Evolutionary conservation across 2,797 vertebrate genomes (phyloP).

Genomic region (Tarsius wallacei): DNA sequence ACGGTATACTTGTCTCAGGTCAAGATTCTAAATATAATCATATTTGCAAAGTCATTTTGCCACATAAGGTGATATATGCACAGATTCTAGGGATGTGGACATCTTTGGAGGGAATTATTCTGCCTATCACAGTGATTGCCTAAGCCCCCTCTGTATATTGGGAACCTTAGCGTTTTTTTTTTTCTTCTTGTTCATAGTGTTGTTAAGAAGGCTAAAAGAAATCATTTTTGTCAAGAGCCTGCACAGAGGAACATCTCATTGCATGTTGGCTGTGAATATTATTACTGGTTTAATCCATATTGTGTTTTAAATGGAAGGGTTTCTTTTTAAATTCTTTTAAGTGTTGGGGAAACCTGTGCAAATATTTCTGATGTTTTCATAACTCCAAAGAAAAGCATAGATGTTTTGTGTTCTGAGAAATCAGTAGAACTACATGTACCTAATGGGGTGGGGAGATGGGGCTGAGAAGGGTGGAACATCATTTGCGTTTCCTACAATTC

Average conservation of each 20-base stretch:
- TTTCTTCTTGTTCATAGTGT: too few relatives aligned
- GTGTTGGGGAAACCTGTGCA: background rate
- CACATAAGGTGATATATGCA: too few relatives aligned
- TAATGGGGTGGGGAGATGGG: background rate
- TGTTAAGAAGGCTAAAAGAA: background rate
- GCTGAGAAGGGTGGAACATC: background rate
- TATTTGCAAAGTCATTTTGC: background rate
- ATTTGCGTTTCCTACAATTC: background rate
- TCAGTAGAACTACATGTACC: background rate
- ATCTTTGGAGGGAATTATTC: background rate
- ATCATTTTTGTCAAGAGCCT: background rate
- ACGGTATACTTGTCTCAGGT: too few relatives aligned
- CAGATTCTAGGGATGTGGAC: background rate
- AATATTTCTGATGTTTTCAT: background rate
- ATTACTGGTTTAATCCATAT: too few relatives aligned
- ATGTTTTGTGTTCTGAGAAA: background rate
- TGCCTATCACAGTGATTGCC: background rate
- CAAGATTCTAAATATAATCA: background rate
- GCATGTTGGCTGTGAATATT: accelerated
- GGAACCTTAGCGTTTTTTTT: background rate
- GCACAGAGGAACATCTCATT: background rate
- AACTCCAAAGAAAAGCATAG: background rate
- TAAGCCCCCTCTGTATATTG: background rate
- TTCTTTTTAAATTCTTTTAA: background rate
- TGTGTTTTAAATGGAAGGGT: background rate